Evolutionary conservation across 1,140 invertebrate species (phyloP).

Genomic region (Ridgeia piscesae): DNA sequence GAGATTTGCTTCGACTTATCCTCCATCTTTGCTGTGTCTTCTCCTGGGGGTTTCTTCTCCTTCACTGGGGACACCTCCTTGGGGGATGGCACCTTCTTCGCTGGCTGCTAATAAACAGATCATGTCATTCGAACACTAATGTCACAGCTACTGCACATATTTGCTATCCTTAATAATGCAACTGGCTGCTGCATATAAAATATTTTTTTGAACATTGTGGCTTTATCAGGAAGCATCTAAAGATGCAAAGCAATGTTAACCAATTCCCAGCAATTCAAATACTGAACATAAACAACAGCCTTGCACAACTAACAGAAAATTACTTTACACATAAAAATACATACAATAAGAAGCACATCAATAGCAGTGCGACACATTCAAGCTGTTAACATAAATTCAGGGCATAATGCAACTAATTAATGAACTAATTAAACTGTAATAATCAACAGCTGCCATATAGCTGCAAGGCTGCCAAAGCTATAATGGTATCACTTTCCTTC

Average conservation of each 20-base stretch:
- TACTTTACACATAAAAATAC: not conserved
- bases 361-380: not conserved
- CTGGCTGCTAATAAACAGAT: not conserved
- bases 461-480: not conserved
- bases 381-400: not conserved
- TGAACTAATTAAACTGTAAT: too few relatives aligned
- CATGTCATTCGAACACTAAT: not conserved
- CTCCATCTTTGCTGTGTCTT: not conserved
- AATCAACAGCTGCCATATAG: not conserved
- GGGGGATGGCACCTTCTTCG: not conserved
- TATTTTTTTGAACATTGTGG: too few relatives aligned
- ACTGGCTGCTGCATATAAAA: not conserved
- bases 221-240: too few relatives aligned
- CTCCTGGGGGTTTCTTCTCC: not conserved
- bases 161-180: not conserved
- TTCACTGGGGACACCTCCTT: conserved; percentile 7
- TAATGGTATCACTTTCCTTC: not conserved
- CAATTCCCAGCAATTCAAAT: not conserved
- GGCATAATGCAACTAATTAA: not conserved
- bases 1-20: not conserved
- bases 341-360: not conserved
- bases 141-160: not conserved
- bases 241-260: not conserved
- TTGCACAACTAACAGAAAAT: not conserved
- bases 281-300: not conserved